Base-by-base conservation (phyloP, 2,113 vertebrate genomes). In the Lepus americanus region DNA sequence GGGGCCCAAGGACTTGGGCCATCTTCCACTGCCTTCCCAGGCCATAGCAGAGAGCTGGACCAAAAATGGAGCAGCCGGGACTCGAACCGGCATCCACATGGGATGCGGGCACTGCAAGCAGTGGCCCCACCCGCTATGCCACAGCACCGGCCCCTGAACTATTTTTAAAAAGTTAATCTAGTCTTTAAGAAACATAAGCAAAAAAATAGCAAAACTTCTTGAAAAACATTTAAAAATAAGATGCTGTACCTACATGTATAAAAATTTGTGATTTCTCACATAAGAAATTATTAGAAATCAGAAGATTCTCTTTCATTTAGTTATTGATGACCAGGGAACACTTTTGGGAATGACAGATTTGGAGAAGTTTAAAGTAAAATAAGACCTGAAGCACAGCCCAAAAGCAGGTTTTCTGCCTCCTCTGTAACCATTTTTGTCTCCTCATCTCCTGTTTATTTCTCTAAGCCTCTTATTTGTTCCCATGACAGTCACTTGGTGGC, bases 361-460 rank as follows among this genome's bases (percentile, higher is more conserved):
- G 1, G 11, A 92, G 95, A 66, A 4, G 79, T 86, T 94, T 67
- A 84, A 94, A 89, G 33, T 63, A 87, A 95, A 89, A 66, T 91
- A 91, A 39, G 64, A 64, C 12, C 29, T 16, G 44, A 89, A 86
- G 17, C 59, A 73, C 33, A 80, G 12, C 51, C 22, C 4, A 12
- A 36, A 73, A 59, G 23, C 44, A 85, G 4, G 0, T 78, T 92
- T 80, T 74, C 22, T 80, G 95, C 36, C 93, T 12, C 69, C 84
- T 20, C 66, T 76, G 25, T 53, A 94, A 83, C 27, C 33, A 80
- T 82, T 8, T 8, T 70, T 80, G 92, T 79, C 25, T 94, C 83
- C 4, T 49, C 27, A 70, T 63, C 49, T 89, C 55, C 49, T 93
- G 5, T 87, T 92, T 76, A 94, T 77, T 79, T 51, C n/a, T 77